Conservation (phyloP, 1,140 invertebrate species). For the Heterodera schachtii region DNA sequence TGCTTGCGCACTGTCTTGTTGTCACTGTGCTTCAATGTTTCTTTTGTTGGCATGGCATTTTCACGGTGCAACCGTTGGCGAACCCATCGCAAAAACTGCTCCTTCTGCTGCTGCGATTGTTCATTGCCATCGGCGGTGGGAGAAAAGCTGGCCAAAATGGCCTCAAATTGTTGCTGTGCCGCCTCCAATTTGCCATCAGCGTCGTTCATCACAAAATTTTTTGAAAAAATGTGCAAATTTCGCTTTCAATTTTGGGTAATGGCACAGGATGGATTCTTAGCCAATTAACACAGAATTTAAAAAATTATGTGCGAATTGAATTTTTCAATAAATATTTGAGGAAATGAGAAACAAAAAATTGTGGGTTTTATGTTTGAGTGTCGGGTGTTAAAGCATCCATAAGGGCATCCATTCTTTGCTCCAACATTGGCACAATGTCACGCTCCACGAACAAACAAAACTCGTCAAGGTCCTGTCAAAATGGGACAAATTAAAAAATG, state of each 20-base stretch:
- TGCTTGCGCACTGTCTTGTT: slow-evolving; percentile 3
- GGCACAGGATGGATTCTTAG: no score
- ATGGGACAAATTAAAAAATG: background rate
- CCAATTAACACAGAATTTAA: no score
- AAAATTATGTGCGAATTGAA: no score
- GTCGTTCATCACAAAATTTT: background rate
- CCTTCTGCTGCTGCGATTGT: background rate
- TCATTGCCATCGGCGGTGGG: background rate
- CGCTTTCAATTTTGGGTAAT: background rate
- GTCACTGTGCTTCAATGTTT: background rate
- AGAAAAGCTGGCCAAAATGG: background rate
- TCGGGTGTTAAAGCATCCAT: slow-evolving; percentile 78
- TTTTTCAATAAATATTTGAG: no score
- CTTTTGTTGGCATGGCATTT: background rate
- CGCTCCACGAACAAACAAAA: slow-evolving; percentile 89
- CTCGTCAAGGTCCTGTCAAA: slow-evolving; percentile 81
- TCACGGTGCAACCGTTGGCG: background rate
- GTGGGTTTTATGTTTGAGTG: slow-evolving; percentile 12
- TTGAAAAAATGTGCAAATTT: background rate
- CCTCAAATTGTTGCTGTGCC: background rate
- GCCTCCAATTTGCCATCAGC: background rate
- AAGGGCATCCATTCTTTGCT: slow-evolving; percentile 86
- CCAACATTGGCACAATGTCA: slow-evolving; percentile 85
- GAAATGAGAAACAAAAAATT: background rate
- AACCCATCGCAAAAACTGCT: background rate